Conservation (phyloP, 2,888 invertebrate species). For the Lasius platythorax region DNA sequence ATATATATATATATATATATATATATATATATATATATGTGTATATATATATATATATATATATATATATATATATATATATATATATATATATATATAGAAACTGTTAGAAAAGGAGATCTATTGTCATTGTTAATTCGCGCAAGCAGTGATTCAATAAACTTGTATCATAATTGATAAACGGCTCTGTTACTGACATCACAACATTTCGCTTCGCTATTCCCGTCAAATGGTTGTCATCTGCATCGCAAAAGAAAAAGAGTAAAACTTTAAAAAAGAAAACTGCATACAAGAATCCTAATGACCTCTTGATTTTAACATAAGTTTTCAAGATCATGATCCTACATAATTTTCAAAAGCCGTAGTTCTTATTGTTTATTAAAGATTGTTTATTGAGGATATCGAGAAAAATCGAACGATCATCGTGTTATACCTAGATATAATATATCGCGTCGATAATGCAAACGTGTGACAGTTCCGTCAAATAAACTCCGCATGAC, state of each 20-base stretch:
- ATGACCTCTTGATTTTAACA: not conserved
- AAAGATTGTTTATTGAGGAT: not conserved
- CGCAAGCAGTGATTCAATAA: constrained; percentile 81
- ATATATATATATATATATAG: too few relatives aligned
- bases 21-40: too few relatives aligned
- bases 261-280: not conserved
- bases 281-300: not conserved
- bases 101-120: constrained; percentile 46
- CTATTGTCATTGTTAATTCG: constrained; percentile 78
- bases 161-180: constrained; percentile 77
- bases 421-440: not conserved
- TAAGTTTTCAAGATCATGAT: not conserved
- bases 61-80: too few relatives aligned
- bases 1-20: too few relatives aligned
- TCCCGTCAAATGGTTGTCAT: not conserved
- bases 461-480: not conserved
- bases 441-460: not conserved
- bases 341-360: not conserved
- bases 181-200: constrained; percentile 32
- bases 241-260: not conserved
- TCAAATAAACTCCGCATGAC: not conserved
- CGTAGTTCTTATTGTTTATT: not conserved
- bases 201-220: not conserved
- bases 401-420: not conserved
- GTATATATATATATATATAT: too few relatives aligned